Evolutionary conservation across 2,888 invertebrate species (phyloP), one percentile per base, ranked within the genome.

Genomic region (Acleris holmiana): DNA sequence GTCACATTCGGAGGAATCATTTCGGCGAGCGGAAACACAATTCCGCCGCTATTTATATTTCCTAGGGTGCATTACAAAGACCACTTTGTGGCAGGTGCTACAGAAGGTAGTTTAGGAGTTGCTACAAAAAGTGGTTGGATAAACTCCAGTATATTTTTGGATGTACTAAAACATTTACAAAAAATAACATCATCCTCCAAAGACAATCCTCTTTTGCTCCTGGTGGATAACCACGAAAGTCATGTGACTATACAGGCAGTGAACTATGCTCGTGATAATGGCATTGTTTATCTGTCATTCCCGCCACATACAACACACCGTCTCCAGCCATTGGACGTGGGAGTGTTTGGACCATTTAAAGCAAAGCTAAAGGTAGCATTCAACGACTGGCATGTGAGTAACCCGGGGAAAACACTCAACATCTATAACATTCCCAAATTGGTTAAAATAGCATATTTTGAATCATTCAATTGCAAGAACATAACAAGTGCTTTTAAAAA

Each of bases 1-100:
- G 77, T 84, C 1, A 83, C 83, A 41, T 79, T 82, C 72, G 77
- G 76, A 56, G 78, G 70, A 10, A 78, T 80, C 56, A 76, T 83
- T 51, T 77, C 72, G 21, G 74, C 74, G 1, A 72, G 68, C 68
- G 72, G 73, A 29, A 76, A 79, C 61, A 73, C 76, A 6, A 75
- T 81, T 25, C 78, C 78, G n/a, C 81, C 79, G 10, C 57, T 80
- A 53, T 81, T 79, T 56, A 66, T 82, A 4, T 73, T 74, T 58
- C 72, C 72, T 1, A 19, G 72, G 10, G 72, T 76, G 1, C 72
- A 74, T 64, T 74, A 50, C 51, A 74, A 73, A 61, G 23, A 23
- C 23, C 23, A 23, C 23, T 23, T 23, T 23, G 23, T 23, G 23
- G 6, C 23, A 35, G 73, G 73, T 65, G 71, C 71, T n/a, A 69